Base-by-base conservation (phyloP, 2,888 invertebrate genomes). In the Lasioglossum calceatum region DNA sequence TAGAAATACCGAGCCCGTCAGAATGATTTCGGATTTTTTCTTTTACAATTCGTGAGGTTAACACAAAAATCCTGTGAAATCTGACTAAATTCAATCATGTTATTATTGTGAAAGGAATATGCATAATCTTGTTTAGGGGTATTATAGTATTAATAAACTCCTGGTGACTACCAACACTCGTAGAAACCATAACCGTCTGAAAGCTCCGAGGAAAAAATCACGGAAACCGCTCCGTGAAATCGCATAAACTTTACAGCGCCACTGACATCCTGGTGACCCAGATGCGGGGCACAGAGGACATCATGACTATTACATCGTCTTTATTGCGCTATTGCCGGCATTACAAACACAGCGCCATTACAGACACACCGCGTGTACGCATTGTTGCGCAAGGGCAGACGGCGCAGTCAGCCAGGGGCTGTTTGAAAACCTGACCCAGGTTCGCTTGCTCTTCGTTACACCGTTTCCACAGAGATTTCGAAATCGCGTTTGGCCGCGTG, bases 391-490 rank as follows among this genome's bases (percentile, higher is more conserved):
- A 64, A 64, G 64, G 16, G 14, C 10, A 23, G 1, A 32, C 64
- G 32, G 16, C 64, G 16, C 7, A 64, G 14, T 7, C 44, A 39
- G 27, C 27, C 23, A 44, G 58, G 42, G 27, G 73, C 61, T 19
- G 32, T 32, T 64, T 10, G 54, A 70, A 76, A 77, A 44, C 42
- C 42, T n/a, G 42, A 70, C 64, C 23, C 7, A 44, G 36, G 32
- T 16, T 23, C n/a, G 19, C 64, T 32, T n/a, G 36, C 32, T 67
- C 42, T 71, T 54, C 79, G 54, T 79, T 79, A 79, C 42, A 54
- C n/a, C 54, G 42, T 76, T 76, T 76, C 23, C 36, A 81, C 19
- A 36, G 76, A 76, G 76, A 76, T 76, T 76, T 50, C 61, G 36
- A 72, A 44, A 81, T 58, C 42, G 39, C 14, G 72, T 64, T 44